These are phyloP conservation scores for Acanthosepion pharaonis DNA, from an alignment of 2,888 invertebrate genomes.

Conservation along the genomic window DNA sequence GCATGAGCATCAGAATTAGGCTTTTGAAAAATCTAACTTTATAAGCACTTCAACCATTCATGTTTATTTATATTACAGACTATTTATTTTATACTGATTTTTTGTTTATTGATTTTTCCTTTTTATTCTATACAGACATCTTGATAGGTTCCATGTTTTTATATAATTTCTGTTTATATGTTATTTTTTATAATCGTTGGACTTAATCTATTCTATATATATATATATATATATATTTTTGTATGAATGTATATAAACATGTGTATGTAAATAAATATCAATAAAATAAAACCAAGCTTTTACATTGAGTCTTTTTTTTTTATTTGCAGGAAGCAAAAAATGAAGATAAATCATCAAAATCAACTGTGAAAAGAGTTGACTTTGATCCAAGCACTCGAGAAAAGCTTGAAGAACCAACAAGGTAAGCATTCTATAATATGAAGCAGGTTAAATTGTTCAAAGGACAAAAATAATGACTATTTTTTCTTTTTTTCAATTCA, in stretches of 20 bases:
- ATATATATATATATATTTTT: not conserved
- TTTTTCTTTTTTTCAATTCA: too few species aligned
- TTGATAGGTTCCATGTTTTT: too few species aligned
- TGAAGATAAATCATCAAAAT: not conserved
- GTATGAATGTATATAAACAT: not conserved
- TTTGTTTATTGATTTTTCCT: too few species aligned
- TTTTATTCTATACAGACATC: too few species aligned
- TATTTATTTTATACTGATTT: too few species aligned
- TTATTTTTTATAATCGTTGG: too few species aligned
- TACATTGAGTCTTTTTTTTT: not conserved
- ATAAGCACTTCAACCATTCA: too few species aligned
- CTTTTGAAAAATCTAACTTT: too few species aligned
- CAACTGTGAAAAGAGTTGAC: slow-evolving; percentile 42
- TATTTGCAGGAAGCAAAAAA: not conserved
- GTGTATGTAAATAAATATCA: not conserved
- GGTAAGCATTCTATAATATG: not conserved
- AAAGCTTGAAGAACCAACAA: slow-evolving; percentile 37
- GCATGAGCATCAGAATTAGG: too few species aligned
- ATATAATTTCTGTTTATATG: too few species aligned
- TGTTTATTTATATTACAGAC: too few species aligned
- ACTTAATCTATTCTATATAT: not conserved
- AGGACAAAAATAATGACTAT: not conserved
- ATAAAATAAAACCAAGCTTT: not conserved
- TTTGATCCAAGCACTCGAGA: slow-evolving; percentile 33
- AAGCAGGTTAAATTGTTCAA: not conserved